Evolutionary conservation across 2,797 vertebrate species (phyloP).

Genomic region (Hyperoplus immaculatus): DNA sequence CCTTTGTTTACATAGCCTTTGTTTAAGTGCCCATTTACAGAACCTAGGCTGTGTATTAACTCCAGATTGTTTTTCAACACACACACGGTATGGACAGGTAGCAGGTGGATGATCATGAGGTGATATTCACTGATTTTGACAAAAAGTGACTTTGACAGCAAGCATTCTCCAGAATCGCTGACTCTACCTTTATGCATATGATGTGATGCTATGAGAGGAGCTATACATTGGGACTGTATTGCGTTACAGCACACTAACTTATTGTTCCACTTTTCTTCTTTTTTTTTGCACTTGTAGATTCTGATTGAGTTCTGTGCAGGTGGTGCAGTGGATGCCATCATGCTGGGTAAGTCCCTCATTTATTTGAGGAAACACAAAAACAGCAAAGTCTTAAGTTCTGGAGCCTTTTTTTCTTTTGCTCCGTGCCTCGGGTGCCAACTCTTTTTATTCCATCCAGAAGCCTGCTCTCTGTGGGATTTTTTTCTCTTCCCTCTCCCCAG

Average conservation of each 20-base stretch:
- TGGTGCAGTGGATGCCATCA: slow-evolving; percentile 98
- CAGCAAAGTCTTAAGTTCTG: slow-evolving; percentile 41
- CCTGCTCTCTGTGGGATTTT: slow-evolving; percentile 44
- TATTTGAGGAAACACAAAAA: slow-evolving; percentile 56
- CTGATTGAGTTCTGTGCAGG: slow-evolving; percentile 99
- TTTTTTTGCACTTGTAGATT: slow-evolving; percentile 87
- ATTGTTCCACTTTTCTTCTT: slow-evolving; percentile 23
- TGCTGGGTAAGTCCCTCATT: slow-evolving; percentile 92
- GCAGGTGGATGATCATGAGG: too few species aligned
- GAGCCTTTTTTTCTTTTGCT: slow-evolving; percentile 60
- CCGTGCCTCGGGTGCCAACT: slow-evolving; percentile 58
- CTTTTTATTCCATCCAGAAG: slow-evolving; percentile 67
- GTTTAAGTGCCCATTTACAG: too few species aligned
- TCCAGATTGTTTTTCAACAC: too few species aligned
- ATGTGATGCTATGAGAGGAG: slow-evolving; percentile 3
- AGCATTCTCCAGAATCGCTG: too few species aligned
- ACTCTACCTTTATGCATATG: not conserved
- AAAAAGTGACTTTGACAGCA: too few species aligned
- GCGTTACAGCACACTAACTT: not conserved
- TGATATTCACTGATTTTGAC: too few species aligned
- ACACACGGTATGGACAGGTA: too few species aligned
- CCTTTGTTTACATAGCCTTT: too few species aligned
- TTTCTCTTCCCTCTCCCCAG: slow-evolving; percentile 46
- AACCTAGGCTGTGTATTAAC: too few species aligned
- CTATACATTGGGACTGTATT: not conserved